These are phyloP conservation scores for Sebastolobus alascanus DNA, from an alignment of 2,797 vertebrate genomes.

Conservation along the genomic window DNA sequence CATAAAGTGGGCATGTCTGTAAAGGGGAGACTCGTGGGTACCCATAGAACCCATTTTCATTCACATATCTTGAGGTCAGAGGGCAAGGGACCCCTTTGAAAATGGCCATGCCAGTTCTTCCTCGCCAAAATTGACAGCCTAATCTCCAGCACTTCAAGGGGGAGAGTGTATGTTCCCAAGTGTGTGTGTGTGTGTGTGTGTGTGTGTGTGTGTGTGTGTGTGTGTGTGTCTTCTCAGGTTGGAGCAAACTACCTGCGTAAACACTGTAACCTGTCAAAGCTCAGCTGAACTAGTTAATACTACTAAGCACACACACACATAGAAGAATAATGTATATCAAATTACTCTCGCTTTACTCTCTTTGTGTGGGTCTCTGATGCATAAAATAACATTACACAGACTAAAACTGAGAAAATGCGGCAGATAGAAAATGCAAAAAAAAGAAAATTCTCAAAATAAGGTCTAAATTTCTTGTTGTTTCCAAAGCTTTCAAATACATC, in stretches of 20 bases:
- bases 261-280: slow-evolving; percentile 48
- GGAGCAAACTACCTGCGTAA: slow-evolving; percentile 30
- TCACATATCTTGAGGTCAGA: too few species aligned
- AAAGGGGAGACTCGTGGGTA: too few species aligned
- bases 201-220: not conserved
- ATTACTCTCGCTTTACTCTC: slow-evolving; percentile 13
- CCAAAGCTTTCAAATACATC: not conserved
- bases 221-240: slow-evolving; percentile 19
- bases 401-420: slow-evolving; percentile 1
- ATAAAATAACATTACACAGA: slow-evolving; percentile 9
- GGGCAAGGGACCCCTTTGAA: too few species aligned
- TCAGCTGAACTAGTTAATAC: slow-evolving; percentile 38
- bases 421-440: not conserved
- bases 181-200: not conserved
- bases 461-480: not conserved
- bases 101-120: too few species aligned
- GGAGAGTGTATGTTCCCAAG: not conserved
- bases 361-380: slow-evolving; percentile 5
- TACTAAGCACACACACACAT: not conserved
- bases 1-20: too few species aligned
- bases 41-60: too few species aligned
- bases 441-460: not conserved
- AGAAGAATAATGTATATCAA: slow-evolving; percentile 5
- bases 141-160: slow-evolving; percentile 14
- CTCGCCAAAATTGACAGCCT: slow-evolving; percentile 20